These are phyloP conservation scores for Anguilla anguilla DNA, from an alignment of 2,797 vertebrate genomes.

Conservation along the genomic window DNA sequence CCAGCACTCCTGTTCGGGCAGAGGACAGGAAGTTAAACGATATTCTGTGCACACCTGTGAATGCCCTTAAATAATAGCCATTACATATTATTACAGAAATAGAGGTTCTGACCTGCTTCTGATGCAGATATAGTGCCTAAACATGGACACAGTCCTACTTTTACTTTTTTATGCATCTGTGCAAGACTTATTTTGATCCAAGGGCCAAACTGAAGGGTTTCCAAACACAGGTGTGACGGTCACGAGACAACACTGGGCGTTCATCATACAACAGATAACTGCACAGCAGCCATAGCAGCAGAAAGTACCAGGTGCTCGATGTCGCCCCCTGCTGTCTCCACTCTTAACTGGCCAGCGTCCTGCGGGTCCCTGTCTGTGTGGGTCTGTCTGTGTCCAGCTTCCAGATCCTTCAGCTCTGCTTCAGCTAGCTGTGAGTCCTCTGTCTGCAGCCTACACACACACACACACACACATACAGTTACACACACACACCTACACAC, in stretches of 20 bases:
- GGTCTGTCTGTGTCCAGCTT: conserved; percentile 53
- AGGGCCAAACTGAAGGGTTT: neutral
- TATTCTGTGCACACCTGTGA: neutral
- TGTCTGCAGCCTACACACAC: conserved; percentile 57
- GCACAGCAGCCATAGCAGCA: neutral
- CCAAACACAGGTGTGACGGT: neutral
- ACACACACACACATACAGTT: conserved; percentile 37
- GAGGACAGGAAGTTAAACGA: neutral
- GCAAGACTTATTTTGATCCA: neutral
- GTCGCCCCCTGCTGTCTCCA: neutral
- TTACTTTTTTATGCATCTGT: neutral
- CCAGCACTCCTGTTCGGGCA: neutral
- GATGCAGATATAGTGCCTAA: too few relatives aligned
- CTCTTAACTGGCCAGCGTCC: conserved; percentile 32
- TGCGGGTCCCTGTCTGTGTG: conserved; percentile 32
- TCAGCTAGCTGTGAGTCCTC: conserved; percentile 52
- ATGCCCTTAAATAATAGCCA: neutral
- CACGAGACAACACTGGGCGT: neutral
- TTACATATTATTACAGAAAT: neutral
- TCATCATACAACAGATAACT: neutral
- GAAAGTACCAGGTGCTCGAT: neutral
- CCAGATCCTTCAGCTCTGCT: conserved; percentile 53
- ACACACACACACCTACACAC: conserved; percentile 31
- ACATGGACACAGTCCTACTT: too few relatives aligned
- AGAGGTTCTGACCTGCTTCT: neutral